These are phyloP conservation scores for Paratilapia polleni DNA, from an alignment of 2,113 vertebrate genomes.

Conservation along the genomic window DNA sequence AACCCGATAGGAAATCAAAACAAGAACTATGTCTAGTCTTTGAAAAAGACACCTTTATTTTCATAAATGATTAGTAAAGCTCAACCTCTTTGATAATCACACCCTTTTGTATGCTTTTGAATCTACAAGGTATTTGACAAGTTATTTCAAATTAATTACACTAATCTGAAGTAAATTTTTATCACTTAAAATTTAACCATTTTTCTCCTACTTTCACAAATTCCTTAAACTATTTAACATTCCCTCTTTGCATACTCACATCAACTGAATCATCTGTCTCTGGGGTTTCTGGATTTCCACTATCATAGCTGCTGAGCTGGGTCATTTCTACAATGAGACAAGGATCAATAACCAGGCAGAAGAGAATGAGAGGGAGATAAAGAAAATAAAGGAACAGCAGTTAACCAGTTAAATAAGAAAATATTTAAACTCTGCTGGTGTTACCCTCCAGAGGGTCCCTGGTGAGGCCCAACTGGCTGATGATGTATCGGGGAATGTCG, in stretches of 20 bases:
- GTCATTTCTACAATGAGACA: conserved; percentile 89
- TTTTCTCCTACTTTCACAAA: background rate
- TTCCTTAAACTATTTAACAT: background rate
- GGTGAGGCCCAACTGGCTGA: conserved; percentile 97
- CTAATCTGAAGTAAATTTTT: no score
- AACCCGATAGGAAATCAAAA: background rate
- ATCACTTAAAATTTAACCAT: fast-evolving
- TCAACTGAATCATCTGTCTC: conserved; percentile 93
- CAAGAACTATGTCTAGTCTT: background rate
- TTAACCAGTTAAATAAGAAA: background rate
- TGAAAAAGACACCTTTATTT: background rate
- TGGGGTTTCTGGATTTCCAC: conserved; percentile 89
- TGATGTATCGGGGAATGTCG: conserved; percentile 96
- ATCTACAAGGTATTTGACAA: background rate
- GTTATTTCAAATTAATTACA: background rate
- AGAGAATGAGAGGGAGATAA: background rate
- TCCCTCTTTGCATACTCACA: conserved; percentile 74
- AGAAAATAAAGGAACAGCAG: background rate
- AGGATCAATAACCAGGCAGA: background rate
- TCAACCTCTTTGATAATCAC: background rate
- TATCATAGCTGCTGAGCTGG: conserved; percentile 96
- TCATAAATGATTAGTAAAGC: background rate
- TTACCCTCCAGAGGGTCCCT: conserved; percentile 95
- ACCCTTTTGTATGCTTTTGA: background rate
- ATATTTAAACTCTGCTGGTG: fast-evolving